phyloP scores from a whole-genome alignment of 2,113 vertebrate species.

The Telmatochromis bifrenatus region DNA sequence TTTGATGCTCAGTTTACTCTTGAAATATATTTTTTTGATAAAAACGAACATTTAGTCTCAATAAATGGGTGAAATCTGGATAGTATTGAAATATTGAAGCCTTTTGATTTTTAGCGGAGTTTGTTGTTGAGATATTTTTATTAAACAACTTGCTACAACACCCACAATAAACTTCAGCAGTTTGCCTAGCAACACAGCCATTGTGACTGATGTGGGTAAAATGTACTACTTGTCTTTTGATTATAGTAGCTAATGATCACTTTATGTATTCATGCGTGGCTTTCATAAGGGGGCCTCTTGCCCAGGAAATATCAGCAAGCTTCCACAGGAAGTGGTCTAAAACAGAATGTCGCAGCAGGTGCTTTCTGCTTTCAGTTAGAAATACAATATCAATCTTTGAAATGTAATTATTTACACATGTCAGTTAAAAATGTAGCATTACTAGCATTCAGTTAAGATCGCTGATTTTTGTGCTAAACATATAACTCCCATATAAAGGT shows the following conservation, averaged over 20 bases:
- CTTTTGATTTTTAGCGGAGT: not conserved
- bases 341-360: not conserved
- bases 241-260: not conserved
- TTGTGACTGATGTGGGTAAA: not conserved
- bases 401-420: not conserved
- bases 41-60: not conserved
- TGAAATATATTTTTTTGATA: not conserved
- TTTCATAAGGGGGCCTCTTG: not conserved
- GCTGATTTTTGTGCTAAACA: not conserved
- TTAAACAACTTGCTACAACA: not conserved
- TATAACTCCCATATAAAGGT: not conserved
- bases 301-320: not conserved
- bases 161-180: not conserved
- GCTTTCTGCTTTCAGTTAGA: not conserved
- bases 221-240: not conserved
- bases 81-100: not conserved
- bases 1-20: not conserved
- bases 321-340: constrained; percentile 23
- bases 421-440: not conserved
- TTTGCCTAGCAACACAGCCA: not conserved
- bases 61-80: not conserved
- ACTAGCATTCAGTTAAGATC: not conserved
- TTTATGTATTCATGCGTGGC: not conserved
- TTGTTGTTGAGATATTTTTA: not conserved
- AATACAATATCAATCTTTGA: not conserved